phyloP scores from a whole-genome alignment of 2,888 invertebrate species.

The Monochamus alternatus region DNA sequence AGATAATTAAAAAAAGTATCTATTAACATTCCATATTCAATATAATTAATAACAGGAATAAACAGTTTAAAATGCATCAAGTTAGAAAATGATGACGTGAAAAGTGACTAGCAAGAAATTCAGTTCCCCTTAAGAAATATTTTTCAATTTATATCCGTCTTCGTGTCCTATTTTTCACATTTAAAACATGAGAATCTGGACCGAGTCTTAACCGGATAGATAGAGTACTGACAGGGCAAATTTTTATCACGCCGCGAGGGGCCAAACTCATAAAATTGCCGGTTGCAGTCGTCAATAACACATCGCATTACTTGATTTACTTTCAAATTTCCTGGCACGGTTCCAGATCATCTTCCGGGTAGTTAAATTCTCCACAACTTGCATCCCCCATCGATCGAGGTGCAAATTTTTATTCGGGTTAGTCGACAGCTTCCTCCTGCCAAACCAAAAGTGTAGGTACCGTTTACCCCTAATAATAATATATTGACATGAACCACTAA shows the following conservation, averaged over 20 bases:
- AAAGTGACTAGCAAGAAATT: too few relatives aligned
- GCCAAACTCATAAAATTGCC: constrained; percentile 2
- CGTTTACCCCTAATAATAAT: too few relatives aligned
- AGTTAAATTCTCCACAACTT: background rate
- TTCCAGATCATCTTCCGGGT: constrained; percentile 10
- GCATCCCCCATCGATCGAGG: background rate
- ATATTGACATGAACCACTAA: too few relatives aligned
- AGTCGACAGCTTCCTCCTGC: too few relatives aligned
- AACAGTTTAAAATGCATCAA: too few relatives aligned
- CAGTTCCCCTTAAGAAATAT: background rate
- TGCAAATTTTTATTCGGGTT: background rate
- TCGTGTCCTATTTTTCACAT: background rate
- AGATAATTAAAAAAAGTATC: too few relatives aligned
- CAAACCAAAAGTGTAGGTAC: too few relatives aligned
- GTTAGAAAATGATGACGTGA: too few relatives aligned
- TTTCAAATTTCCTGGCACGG: constrained; percentile 5
- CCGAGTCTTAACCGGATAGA: constrained; percentile 3
- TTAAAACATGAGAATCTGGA: constrained; percentile 2
- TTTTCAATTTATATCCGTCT: background rate
- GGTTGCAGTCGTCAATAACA: constrained; percentile 7
- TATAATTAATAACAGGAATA: too few relatives aligned
- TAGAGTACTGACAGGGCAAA: constrained; percentile 2
- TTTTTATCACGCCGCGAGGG: constrained; percentile 4
- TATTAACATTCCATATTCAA: too few relatives aligned
- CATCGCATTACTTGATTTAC: constrained; percentile 10